Evolutionary conservation across 2,888 invertebrate species (phyloP), one percentile per base, ranked within the genome.

Genomic region (Melanchra persicariae): DNA sequence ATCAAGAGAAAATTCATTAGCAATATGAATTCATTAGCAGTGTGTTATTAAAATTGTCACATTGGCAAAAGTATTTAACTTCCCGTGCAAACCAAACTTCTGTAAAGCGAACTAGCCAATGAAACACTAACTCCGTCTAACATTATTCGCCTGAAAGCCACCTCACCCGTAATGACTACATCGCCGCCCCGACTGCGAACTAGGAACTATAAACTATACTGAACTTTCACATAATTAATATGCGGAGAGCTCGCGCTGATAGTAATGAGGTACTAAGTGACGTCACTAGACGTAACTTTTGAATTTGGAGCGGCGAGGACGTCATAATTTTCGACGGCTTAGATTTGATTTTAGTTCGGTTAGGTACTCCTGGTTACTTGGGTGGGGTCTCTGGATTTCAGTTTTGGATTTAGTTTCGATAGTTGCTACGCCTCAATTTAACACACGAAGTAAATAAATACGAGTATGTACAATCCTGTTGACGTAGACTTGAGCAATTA

Each of bases 251-350:
- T 58, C 30, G 60, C 58, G 77, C 55, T 77, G 80, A 82, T 85
- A 77, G 83, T 83, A 82, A 83, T 82, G 77, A 83, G 77, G 77
- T 71, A 69, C 69, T 74, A 72, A 80, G 63, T 79, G 77, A 84
- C 74, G 79, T 82, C 82, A 79, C 82, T 43, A 65, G 8, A 70
- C 45, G 26, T 49, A 70, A 81, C 57, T 81, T 65, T 72, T 49
- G 62, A 47, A 77, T 62, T 51, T 49, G 30, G 55, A 71, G 17
- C 60, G 57, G n/a, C 58, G 26, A 34, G 68, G 61, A 59, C 34
- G 55, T 68, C 40, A 70, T 61, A 15, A 61, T 47, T 51, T 55
- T 49, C 26, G 19, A 55, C 40, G 30, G 51, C 10, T 65, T 40
- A 51, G 40, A 65, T 57, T 74, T 57, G 55, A 30, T 45, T 60